Percentiles rank a stretch among this genome's conserved stretches.
Evolutionary conservation across 1,140 invertebrate genomes (phyloP).

Genomic region (Panonychus citri): DNA sequence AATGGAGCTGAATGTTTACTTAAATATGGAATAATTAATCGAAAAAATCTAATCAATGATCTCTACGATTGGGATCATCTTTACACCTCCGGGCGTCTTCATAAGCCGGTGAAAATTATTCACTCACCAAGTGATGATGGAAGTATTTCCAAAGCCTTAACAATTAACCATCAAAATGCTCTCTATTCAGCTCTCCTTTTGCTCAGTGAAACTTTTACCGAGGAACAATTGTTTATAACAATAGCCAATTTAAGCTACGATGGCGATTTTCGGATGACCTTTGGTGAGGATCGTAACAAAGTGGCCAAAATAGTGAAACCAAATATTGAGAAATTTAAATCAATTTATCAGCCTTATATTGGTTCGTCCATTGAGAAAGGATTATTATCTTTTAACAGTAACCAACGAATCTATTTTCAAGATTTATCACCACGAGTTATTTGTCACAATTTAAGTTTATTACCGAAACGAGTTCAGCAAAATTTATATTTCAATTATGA

Average conservation of each 20-base stretch:
- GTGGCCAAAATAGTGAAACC: constrained; percentile 69
- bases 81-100: constrained; percentile 77
- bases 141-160: constrained; percentile 28
- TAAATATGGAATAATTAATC: constrained; percentile 89
- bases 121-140: constrained; percentile 11
- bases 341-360: constrained; percentile 36
- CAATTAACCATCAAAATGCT: constrained; percentile 58
- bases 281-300: constrained; percentile 92
- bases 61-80: constrained; percentile 74
- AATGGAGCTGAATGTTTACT: constrained; percentile 29
- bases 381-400: constrained; percentile 11
- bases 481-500: constrained; percentile 40
- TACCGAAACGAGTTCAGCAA: constrained; percentile 50
- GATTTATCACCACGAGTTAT: constrained; percentile 44
- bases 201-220: constrained; percentile 65
- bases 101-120: constrained; percentile 54
- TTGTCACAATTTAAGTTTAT: constrained; percentile 58
- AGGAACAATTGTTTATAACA: constrained; percentile 59
- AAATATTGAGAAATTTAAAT: constrained; percentile 47
- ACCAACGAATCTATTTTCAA: constrained; percentile 26
- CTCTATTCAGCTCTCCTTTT: constrained; percentile 61
- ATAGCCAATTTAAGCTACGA: constrained; percentile 77
- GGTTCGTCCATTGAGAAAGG: background rate
- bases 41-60: constrained; percentile 56
- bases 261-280: constrained; percentile 78